Evolutionary conservation across 1,140 invertebrate genomes (phyloP), one percentile per base, ranked within the genome.

Genomic region (Belonocnema kinseyi): DNA sequence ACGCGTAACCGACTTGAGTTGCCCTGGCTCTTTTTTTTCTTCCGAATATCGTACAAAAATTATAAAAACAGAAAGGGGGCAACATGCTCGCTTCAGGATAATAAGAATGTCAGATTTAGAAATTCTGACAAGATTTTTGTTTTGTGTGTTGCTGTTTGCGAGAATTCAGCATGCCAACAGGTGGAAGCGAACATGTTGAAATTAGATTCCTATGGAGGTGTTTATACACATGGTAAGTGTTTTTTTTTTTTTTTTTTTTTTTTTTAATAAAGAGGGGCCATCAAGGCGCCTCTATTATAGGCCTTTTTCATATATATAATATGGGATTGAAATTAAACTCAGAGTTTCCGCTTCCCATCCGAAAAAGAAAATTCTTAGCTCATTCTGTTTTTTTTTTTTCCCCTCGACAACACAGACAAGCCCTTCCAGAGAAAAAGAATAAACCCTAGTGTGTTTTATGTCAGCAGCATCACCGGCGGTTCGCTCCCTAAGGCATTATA

Each of bases 1-100:
- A 33, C 58, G 26, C n/a, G 17, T 19, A 19, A n/a, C 17, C 10
- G 17, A 19, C 53, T 33, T 33, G 26, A 4, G 4, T 19, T 26
- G 21, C 21, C 21, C 3, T 26, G 1, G 21, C 3, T 26, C n/a
- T 56, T 19, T 40, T 50, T 78, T 72, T 17, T 40, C 54, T 72
- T 66, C 53, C 74, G 71, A 78, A 75, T 51, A 75, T 40, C 53
- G 51, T 78, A 75, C 73, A 74, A 78, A 78, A 78, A 74, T 75
- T 74, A 75, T 75, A 78, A 78, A 78, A 75, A 51, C 75, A 40
- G 75, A 54, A 71, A 14, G 14, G 56, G 26, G 40, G 21, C 26
- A 66, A 40, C 61, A 66, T 33, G 33, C 14, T 66, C 26, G 33
- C 61, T 46, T 66, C 14, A 10, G 12, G 2, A 13, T 10, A 54